These are phyloP conservation scores for Dolichallabes microphthalmus DNA, from an alignment of 2,113 vertebrate genomes.

Conservation along the genomic window DNA sequence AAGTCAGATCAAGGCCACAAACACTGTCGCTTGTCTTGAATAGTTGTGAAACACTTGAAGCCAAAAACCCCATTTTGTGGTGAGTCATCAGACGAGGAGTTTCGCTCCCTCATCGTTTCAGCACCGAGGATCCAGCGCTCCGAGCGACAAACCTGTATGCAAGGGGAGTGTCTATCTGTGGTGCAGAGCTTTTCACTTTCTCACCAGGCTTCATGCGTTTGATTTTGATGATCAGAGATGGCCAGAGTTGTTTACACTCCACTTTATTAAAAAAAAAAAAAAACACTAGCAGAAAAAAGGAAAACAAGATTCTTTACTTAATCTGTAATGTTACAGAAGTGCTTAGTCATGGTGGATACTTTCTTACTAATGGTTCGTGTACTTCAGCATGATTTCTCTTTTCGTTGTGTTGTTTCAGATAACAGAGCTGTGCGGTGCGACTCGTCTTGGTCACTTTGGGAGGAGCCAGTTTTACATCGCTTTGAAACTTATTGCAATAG, in stretches of 20 bases:
- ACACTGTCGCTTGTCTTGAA: background rate
- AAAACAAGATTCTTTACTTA: background rate
- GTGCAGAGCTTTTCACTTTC: background rate
- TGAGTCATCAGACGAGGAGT: conserved; percentile 6
- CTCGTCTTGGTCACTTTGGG: conserved; percentile 94
- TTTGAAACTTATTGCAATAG: conserved; percentile 95
- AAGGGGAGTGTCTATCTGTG: background rate
- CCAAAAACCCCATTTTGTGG: conserved; percentile 1
- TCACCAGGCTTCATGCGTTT: background rate
- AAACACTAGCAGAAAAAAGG: background rate
- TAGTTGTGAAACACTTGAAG: background rate
- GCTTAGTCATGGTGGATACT: background rate
- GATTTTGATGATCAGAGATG: background rate
- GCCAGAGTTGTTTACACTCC: background rate
- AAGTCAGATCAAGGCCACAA: conserved; percentile 7
- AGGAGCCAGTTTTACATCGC: conserved; percentile 99
- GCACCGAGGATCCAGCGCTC: background rate
- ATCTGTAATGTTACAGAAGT: background rate
- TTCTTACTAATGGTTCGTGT: background rate
- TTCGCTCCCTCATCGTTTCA: conserved; percentile 8
- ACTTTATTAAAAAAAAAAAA: background rate
- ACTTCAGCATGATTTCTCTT: conserved; percentile 5
- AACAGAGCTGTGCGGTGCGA: conserved; percentile 94
- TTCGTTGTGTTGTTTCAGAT: conserved; percentile 71
- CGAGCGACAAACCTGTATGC: background rate